Evolutionary conservation across 2,888 invertebrate species (phyloP), one percentile per base, ranked within the genome.

Genomic region (Chrysolina americana): DNA sequence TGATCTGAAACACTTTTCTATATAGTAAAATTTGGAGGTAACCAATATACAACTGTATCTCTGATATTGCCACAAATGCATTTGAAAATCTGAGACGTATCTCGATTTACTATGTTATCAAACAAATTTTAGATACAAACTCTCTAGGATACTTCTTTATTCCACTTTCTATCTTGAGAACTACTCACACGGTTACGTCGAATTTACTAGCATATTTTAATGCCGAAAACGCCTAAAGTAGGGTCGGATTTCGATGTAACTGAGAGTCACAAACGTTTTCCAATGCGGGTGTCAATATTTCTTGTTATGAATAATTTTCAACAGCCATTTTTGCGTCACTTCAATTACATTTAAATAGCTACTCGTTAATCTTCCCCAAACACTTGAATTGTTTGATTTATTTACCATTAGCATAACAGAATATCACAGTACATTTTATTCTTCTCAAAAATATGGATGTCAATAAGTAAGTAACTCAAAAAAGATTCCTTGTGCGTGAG

Each of bases 1-100:
- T 47, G 47, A 13, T 47, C 13, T 47, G 8, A 2, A 47, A n/a
- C 2, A 47, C 47, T 47, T 47, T n/a, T 47, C n/a, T 15, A 47
- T 47, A 47, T 5, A 4, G 47, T 47, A 4, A 47, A 3, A 50
- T 50, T 50, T 50, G 15, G 47, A 47, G 15, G 47, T 47, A 47
- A 47, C 47, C n/a, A 47, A 47, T 47, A 47, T 47, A 47, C 47
- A 47, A 47, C 47, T 47, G 13, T 47, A 50, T 50, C 50, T 19
- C 50, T 50, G 50, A 50, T 50, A 50, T 17, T 50, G 4, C 19
- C 19, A 17, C 50, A 6, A 50, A 50, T 50, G 50, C 50, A 50
- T 50, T n/a, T 6, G 50, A 19, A 50, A 47, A 47, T 47, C 47
- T 47, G 15, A 15, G 47, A 47, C 10, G 36, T 36, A 13, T 47